Base-by-base conservation (phyloP, 1,140 invertebrate species). In the Muscidifurax raptorellus region DNA sequence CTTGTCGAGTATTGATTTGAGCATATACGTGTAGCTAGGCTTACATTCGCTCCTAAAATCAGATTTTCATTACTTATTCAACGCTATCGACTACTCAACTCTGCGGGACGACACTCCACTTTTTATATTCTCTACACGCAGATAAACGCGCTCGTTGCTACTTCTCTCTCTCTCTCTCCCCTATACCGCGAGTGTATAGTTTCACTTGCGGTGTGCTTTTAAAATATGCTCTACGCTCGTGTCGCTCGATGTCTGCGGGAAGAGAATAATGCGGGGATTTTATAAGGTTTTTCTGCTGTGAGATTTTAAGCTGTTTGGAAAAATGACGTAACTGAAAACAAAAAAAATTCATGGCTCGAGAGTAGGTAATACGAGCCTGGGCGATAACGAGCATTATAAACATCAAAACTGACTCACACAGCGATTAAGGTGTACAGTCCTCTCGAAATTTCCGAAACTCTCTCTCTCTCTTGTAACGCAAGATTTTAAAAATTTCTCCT, bases 41-140 rank as follows among this genome's bases (percentile, higher is more conserved):
- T 44, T 9, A 5, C 40, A 36, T 76, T 76, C n/a, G 40, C 36
- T 76, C 40, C 74, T 76, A 36, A 76, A 76, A 76, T 76, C 74
- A 76, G 74, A 76, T 76, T 76, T 76, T 47, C 74, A 76, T 76
- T 27, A 76, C 40, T 76, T 76, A 76, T 76, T 76, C 74, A 76
- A 25, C 36, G 30, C 40, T 76, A 76, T 76, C 74, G 74, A 76
- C 36, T 36, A 7, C 32, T 40, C 36, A 40, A 12, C 74, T 76
- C 28, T 27, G 74, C n/a, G 32, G 44, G 13, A 47, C 44, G 74
- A 25, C 36, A 76, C 7, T 47, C 36, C 74, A 15, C 74, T 47
- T 47, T 76, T 44, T 76, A 27, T 28, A 47, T 47, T 76, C 36
- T 76, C 40, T 74, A 74, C 71, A 40, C 71, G 71, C 71, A 40